These are phyloP conservation scores for Callipepla californica DNA, from an alignment of 2,113 vertebrate species.

Conservation along the genomic window DNA sequence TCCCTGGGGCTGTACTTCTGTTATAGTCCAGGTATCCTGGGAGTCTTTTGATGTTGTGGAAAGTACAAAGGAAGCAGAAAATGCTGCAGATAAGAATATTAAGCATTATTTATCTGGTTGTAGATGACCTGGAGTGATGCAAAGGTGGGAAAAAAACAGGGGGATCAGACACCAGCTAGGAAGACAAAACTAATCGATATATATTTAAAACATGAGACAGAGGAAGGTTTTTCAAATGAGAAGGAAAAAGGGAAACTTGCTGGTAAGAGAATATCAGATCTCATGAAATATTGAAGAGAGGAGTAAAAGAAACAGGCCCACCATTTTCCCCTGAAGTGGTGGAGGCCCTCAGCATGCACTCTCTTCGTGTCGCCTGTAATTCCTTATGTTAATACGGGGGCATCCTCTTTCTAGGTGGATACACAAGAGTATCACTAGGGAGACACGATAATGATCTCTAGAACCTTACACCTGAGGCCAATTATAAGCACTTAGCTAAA, in stretches of 20 bases:
- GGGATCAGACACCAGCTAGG: not conserved
- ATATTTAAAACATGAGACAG: not conserved
- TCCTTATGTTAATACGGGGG: not conserved
- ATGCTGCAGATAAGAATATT: not conserved
- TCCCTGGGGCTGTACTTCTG: not conserved
- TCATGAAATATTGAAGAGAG: not conserved
- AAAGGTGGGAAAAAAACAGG: not conserved
- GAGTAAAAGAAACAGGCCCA: not conserved
- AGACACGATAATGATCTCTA: not conserved
- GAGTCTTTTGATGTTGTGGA: not conserved
- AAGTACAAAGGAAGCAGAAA: not conserved
- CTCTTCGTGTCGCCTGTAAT: not conserved
- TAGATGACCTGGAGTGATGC: not conserved
- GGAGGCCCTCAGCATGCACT: not conserved
- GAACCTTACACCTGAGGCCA: not conserved
- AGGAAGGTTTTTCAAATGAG: not conserved
- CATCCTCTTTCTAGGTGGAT: not conserved
- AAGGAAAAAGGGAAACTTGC: not conserved
- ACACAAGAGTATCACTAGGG: not conserved
- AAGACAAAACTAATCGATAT: not conserved
- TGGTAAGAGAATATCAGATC: not conserved
- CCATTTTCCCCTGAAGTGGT: not conserved
- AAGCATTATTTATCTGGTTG: not conserved
- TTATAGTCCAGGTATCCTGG: not conserved
- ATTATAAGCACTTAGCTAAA: not conserved